Base-by-base conservation (phyloP, 2,797 vertebrate species). In the Clarias platycephalus region DNA sequence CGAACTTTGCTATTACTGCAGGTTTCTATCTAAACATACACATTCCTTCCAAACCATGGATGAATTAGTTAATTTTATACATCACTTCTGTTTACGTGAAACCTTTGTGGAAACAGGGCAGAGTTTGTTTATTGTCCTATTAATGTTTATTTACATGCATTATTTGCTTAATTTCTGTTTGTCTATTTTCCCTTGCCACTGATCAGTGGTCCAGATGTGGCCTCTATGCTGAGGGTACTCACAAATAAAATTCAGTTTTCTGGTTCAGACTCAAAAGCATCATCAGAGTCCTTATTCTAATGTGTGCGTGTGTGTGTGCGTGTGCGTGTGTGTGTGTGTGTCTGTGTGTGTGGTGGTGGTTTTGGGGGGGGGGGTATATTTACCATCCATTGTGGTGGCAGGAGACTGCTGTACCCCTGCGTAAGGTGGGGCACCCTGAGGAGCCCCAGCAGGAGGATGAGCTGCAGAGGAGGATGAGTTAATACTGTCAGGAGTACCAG, bases 401-500 rank as follows among this genome's bases (percentile, higher is more conserved):
- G 96, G 91, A 91, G 96, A 91, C 86, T 96, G 96, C 92, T 97
- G 98, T 2, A 97, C 94, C 90, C 95, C 96, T 1, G 97, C 88
- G 86, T 99, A 99, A 0, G 95, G 92, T 0, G 94, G 92, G 86
- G 98, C 98, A 31, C 90, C 92, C 86, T 97, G 98, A 16, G 96
- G 92, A 82, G 96, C 95, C 85, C 95, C 94, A 76, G 95, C 96
- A 55, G 97, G 95, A 2, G 96, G 97, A 81, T 96, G 97, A 26
- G 96, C 95, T 60, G 96, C 96, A 84, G 98, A 99, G 0, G 98
- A 97, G 16, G 97, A 97, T 26, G 98, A 99, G 89, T 97, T 95
- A 0, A 99, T 98, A 94, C 98, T 99, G 92, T 99, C 98, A 0
- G 98, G 98, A 0, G 97, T 99, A 86, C 96, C 97, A 0, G 98